phyloP scores from a whole-genome alignment of 2,888 invertebrate genomes.

The Mycalesis mineus region DNA sequence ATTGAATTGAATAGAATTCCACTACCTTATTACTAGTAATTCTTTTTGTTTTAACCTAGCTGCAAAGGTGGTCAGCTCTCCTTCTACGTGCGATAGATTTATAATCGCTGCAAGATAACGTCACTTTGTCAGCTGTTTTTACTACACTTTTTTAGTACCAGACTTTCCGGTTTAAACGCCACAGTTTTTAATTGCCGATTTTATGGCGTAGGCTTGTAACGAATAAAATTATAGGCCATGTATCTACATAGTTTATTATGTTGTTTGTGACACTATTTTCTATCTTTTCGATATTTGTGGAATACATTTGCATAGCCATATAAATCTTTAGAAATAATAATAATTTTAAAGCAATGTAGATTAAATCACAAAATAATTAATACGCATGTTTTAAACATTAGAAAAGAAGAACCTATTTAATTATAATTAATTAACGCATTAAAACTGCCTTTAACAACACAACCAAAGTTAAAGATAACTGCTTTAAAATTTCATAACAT shows the following conservation, averaged over 20 bases:
- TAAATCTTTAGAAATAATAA: not conserved
- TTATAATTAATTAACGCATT: too few relatives aligned
- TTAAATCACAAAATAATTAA: too few relatives aligned
- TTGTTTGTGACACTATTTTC: not conserved
- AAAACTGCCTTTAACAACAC: too few relatives aligned
- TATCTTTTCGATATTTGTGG: not conserved
- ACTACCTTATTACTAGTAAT: too few relatives aligned
- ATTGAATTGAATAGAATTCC: too few relatives aligned
- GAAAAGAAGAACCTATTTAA: too few relatives aligned
- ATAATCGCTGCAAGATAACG: slow-evolving; percentile 46
- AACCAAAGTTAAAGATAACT: too few relatives aligned
- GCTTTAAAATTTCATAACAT: too few relatives aligned
- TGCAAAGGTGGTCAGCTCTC: not conserved
- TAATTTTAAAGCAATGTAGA: too few relatives aligned
- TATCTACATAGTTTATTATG: not conserved
- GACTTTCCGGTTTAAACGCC: slow-evolving; percentile 29
- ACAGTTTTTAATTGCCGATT: slow-evolving; percentile 23
- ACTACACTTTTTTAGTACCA: slow-evolving; percentile 31
- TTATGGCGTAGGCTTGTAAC: slow-evolving; percentile 9
- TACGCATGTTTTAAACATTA: too few relatives aligned
- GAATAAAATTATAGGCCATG: not conserved
- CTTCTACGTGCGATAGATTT: slow-evolving; percentile 41
- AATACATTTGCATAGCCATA: not conserved
- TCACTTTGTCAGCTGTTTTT: slow-evolving; percentile 39
- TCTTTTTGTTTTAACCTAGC: too few relatives aligned